Conservation (phyloP, 2,113 vertebrate genomes). For the Boleophthalmus pectinirostris region DNA sequence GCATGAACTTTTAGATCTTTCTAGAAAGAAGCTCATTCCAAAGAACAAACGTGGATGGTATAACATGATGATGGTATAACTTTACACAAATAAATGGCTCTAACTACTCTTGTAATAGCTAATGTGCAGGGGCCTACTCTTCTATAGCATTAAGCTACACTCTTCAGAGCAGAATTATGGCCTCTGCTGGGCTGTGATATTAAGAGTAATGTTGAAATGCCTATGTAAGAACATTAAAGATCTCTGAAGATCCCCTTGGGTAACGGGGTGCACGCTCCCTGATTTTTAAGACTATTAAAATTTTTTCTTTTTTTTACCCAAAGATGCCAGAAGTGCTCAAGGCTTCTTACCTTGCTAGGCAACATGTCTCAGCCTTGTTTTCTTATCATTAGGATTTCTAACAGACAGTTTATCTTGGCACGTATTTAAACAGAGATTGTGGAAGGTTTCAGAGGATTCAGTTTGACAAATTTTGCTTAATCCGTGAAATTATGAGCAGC, state of each 20-base stretch:
- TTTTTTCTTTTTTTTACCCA: background rate
- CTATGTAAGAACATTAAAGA: conserved; percentile 52
- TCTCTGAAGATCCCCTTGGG: conserved; percentile 38
- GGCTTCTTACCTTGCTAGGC: conserved; percentile 9
- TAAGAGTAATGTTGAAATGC: conserved; percentile 37
- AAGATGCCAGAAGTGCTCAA: conserved; percentile 26
- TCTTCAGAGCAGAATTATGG: conserved; percentile 23
- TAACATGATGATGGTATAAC: too few relatives aligned
- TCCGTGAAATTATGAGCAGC: conserved; percentile 20
- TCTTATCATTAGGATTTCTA: conserved; percentile 32
- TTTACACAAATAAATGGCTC: too few relatives aligned
- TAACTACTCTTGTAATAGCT: background rate
- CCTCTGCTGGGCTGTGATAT: conserved; percentile 44
- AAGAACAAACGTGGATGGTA: too few relatives aligned
- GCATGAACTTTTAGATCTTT: background rate
- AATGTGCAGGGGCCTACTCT: conserved; percentile 39
- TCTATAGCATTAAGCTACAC: conserved; percentile 27
- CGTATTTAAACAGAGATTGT: conserved; percentile 35
- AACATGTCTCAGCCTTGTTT: conserved; percentile 23
- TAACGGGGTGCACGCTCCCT: conserved; percentile 29
- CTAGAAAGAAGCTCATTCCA: background rate
- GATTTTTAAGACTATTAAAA: conserved; percentile 15
- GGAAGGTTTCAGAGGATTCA: conserved; percentile 38
- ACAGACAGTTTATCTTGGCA: conserved; percentile 34
- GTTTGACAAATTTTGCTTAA: conserved; percentile 23